Percentiles rank a stretch among this genome's conserved stretches.
These are phyloP conservation scores for Drosophila burlai DNA, from an alignment of 1,140 invertebrate genomes.

Conservation along the genomic window DNA sequence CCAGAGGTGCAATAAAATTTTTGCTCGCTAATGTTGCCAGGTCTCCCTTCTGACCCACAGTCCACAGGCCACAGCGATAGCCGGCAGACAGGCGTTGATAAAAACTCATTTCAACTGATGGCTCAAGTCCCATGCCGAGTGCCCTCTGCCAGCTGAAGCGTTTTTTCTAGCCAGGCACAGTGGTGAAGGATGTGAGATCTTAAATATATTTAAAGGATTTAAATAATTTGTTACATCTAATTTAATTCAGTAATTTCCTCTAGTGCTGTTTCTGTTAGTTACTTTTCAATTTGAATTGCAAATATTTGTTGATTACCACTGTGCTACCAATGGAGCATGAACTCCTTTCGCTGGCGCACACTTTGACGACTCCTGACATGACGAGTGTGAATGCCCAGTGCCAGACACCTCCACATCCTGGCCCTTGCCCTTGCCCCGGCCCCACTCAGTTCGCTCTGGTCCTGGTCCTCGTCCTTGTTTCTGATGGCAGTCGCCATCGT, in stretches of 20 bases:
- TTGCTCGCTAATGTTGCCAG: slow-evolving; percentile 72
- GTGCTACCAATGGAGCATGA: slow-evolving; percentile 65
- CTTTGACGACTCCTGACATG: slow-evolving; percentile 81
- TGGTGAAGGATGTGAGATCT: neutral
- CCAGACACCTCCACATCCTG: slow-evolving; percentile 25
- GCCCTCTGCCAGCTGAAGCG: slow-evolving; percentile 24
- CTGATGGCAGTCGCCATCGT: slow-evolving; percentile 52
- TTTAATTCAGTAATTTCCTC: neutral
- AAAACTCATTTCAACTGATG: slow-evolving; percentile 82
- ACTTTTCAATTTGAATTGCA: neutral
- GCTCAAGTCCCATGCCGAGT: slow-evolving; percentile 50
- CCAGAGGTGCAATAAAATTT: slow-evolving; percentile 82
- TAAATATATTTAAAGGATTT: neutral
- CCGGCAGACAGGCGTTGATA: slow-evolving; percentile 67
- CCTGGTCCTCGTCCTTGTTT: slow-evolving; percentile 43
- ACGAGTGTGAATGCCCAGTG: slow-evolving; percentile 73
- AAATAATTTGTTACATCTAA: neutral
- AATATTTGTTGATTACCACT: slow-evolving; percentile 12
- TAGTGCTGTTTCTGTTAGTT: neutral
- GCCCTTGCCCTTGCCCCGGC: neutral
- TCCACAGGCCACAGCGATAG: slow-evolving; percentile 47
- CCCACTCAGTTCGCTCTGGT: neutral
- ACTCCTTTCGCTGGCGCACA: slow-evolving; percentile 52
- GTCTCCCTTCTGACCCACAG: slow-evolving; percentile 33
- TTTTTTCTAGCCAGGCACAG: slow-evolving; percentile 26